These are phyloP conservation scores for Emmelina monodactyla DNA, from an alignment of 2,888 invertebrate genomes.

Conservation along the genomic window DNA sequence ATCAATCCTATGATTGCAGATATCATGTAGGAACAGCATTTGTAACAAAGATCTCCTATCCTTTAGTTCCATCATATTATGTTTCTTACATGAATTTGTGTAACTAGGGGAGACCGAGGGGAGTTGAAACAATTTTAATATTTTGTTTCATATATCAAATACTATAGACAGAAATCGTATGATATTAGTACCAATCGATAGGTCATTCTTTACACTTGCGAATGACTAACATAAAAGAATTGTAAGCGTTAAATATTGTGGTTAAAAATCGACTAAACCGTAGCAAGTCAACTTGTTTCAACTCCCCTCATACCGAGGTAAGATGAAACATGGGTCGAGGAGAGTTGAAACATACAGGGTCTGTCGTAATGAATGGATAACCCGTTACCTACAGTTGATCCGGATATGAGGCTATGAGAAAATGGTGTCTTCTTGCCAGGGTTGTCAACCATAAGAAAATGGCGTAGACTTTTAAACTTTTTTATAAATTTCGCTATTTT, in stretches of 20 bases:
- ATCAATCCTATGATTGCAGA: no score
- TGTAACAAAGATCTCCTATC: no score
- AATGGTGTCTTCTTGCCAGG: no score
- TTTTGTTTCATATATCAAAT: background rate
- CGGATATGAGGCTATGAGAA: no score
- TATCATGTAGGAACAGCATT: no score
- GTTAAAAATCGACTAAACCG: slow-evolving; percentile 4
- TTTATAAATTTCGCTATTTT: no score
- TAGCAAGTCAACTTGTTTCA: slow-evolving; percentile 4
- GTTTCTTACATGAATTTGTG: no score
- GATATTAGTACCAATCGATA: background rate
- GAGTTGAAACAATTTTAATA: background rate
- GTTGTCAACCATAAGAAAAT: no score
- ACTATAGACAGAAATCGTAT: background rate
- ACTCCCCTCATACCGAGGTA: slow-evolving; percentile 5
- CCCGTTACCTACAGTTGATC: no score
- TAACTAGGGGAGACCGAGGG: background rate
- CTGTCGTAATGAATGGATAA: no score
- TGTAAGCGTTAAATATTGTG: slow-evolving; percentile 3
- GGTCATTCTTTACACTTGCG: background rate
- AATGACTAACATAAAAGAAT: slow-evolving; percentile 1
- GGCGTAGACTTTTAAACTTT: no score
- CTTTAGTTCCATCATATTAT: no score
- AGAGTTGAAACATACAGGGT: slow-evolving; percentile 13
- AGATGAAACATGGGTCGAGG: slow-evolving; percentile 7